Evolutionary conservation across 2,797 vertebrate genomes (phyloP).

Genomic region (Saxicola maurus): DNA sequence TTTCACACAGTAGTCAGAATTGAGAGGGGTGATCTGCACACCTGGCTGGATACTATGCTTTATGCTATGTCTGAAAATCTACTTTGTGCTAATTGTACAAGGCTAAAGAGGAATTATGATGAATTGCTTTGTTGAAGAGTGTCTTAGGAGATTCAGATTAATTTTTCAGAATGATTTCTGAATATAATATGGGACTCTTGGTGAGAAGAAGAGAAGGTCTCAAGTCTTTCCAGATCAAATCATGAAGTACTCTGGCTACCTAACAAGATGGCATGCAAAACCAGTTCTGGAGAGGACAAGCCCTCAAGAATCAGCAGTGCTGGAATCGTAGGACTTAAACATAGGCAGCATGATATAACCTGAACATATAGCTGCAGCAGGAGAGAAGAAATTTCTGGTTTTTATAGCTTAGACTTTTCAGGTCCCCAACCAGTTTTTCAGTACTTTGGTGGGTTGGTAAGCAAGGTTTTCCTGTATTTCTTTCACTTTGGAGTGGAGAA

Average conservation of each 20-base stretch:
- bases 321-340: neutral
- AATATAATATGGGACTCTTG: neutral
- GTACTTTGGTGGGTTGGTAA: neutral
- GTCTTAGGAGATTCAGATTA: neutral
- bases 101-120: neutral
- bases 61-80: neutral
- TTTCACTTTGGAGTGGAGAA: neutral
- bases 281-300: neutral
- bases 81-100: neutral
- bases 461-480: neutral
- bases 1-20: neutral
- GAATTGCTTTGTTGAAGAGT: neutral
- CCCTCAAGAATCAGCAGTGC: neutral
- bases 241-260: neutral
- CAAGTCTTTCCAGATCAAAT: neutral
- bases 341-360: neutral
- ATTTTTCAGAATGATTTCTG: neutral
- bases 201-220: neutral
- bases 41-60: neutral
- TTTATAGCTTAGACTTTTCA: neutral
- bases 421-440: neutral
- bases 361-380: neutral
- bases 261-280: neutral
- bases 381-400: neutral
- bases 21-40: neutral